Percentiles rank a stretch among this genome's conserved stretches.
phyloP scores from a whole-genome alignment of 2,797 vertebrate genomes.

The Sarcophilus harrisii region DNA sequence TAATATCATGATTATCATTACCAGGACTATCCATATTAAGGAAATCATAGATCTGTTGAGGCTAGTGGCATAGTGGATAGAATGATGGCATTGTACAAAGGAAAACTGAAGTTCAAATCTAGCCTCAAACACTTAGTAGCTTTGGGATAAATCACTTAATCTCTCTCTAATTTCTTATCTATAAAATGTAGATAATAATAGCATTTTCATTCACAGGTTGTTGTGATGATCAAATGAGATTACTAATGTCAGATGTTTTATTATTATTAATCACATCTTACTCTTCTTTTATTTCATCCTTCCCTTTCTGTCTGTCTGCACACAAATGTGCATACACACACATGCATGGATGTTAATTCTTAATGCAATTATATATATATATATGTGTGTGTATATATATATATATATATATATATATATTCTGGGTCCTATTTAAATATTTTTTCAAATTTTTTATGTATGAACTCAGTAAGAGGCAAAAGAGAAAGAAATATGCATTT shows the following conservation, averaged over 20 bases:
- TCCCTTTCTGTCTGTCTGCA: background rate
- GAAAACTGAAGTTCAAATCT: background rate
- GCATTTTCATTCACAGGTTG: background rate
- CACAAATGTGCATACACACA: background rate
- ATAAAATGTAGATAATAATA: background rate
- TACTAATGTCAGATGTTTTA: background rate
- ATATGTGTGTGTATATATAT: background rate
- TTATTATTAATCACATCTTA: background rate
- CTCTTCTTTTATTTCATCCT: background rate
- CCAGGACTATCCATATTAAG: background rate
- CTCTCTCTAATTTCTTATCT: background rate
- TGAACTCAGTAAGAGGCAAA: background rate
- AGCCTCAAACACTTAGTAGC: background rate
- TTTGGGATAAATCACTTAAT: background rate
- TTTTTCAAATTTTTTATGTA: background rate
- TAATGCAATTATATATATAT: background rate
- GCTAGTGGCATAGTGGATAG: background rate
- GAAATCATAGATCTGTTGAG: background rate
- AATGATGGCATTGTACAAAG: background rate
- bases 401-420: background rate
- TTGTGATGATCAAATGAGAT: background rate
- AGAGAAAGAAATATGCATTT: background rate
- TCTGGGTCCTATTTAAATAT: background rate
- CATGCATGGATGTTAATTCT: background rate
- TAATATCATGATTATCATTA: background rate